Evolutionary conservation across 2,797 vertebrate genomes (phyloP), one percentile per base, ranked within the genome.

Genomic region (Rhinophrynus dorsalis): DNA sequence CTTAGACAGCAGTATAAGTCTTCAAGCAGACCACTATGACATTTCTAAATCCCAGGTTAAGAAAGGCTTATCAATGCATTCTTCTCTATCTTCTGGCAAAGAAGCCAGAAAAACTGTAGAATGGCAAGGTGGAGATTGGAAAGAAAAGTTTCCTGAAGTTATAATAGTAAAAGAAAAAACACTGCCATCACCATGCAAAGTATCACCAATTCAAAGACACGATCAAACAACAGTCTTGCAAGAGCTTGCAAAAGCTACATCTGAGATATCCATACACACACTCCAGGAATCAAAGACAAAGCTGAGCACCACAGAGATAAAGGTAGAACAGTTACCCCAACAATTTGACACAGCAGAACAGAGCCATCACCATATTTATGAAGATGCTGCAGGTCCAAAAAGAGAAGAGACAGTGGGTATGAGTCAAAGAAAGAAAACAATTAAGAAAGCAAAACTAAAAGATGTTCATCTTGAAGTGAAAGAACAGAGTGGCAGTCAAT

Each of bases 121-220:
- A 12, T 29, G 64, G 15, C 71, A 79, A 0, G 73, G 83, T 17
- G 50, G 62, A 29, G 75, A 76, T 65, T 77, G 26, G 68, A 77
- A 65, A 42, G 79, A 79, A 18, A 77, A 76, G 66, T 79, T 70
- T 67, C 75, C 76, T 73, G 82, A 84, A 79, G 77, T 82, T 59
- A 82, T 56, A 42, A 80, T 70, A 82, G 89, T 78, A 90, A 88
- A 78, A 79, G 75, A 74, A 78, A 93, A 76, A 35, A 78, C 77
- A 0, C 72, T 68, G 15, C 75, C 77, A 37, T 9, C 35, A 38
- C 64, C 47, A 64, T 62, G 76, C 47, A 76, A 52, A 42, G 69
- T 65, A n/a, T 72, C 69, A 15, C 61, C 69, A 58, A 37, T 58
- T 15, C 45, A 21, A 26, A 42, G 13, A 40, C 45, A 26, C 57